phyloP scores from a whole-genome alignment of 2,797 vertebrate species.

The Amniataba percoides region DNA sequence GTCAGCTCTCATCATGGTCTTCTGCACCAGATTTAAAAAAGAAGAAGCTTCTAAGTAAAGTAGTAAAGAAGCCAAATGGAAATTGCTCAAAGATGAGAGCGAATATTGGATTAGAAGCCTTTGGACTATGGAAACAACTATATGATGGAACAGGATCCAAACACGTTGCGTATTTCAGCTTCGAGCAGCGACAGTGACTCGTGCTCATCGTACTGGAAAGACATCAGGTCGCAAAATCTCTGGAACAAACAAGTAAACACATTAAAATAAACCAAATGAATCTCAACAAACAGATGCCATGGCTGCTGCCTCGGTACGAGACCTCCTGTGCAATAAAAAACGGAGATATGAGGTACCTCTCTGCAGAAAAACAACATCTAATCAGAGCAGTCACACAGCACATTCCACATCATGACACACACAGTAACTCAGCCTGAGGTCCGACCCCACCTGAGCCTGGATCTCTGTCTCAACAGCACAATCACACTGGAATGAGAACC shows the following conservation, averaged over 20 bases:
- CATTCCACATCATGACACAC: constrained; percentile 76
- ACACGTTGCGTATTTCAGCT: constrained; percentile 25
- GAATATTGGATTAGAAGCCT: constrained; percentile 10
- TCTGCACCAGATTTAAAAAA: background rate
- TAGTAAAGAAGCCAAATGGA: constrained; percentile 9
- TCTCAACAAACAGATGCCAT: constrained; percentile 44
- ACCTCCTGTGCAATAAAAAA: constrained; percentile 18
- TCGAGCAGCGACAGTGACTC: constrained; percentile 11
- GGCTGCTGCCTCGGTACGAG: background rate
- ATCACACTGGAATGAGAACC: constrained; percentile 82
- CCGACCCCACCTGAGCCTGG: constrained; percentile 79
- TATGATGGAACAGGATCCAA: constrained; percentile 10
- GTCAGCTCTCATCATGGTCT: background rate
- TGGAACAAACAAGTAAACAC: constrained; percentile 53
- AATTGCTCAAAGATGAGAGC: constrained; percentile 11
- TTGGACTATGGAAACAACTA: constrained; percentile 19
- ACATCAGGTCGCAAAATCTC: constrained; percentile 19
- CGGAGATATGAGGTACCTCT: constrained; percentile 53
- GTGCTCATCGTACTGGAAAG: background rate
- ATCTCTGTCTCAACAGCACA: constrained; percentile 78
- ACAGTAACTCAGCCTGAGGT: constrained; percentile 78
- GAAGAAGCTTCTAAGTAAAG: background rate
- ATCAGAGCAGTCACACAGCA: constrained; percentile 64
- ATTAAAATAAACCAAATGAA: constrained; percentile 38
- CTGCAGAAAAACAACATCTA: constrained; percentile 68